Base-by-base conservation (phyloP, 2,888 invertebrate genomes). In the Orchestes rusci region DNA sequence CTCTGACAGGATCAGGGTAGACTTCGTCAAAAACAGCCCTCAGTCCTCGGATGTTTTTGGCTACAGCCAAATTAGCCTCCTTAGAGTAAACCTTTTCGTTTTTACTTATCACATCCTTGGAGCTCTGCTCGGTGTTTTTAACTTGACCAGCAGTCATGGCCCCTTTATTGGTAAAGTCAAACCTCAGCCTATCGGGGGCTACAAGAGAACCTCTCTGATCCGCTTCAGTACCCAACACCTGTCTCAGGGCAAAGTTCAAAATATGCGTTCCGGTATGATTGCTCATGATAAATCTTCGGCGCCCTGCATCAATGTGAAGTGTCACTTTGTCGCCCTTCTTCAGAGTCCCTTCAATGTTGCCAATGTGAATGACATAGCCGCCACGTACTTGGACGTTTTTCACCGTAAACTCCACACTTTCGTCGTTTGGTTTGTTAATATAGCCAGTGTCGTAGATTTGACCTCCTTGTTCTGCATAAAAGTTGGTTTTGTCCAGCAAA, bases 401-500 rank as follows among this genome's bases (percentile, higher is more conserved):
- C 1, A 99, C 90, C 12, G 85, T 77, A 66, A 99, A 86, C 72
- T 96, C 96, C 8, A 84, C 84, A 66, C 80, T 84, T 63, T 92
- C 91, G 65, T 92, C 90, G 44, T 75, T 77, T 4, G 74, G 65
- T 72, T 91, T 92, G 0, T 83, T 82, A 66, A 95, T 16, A 18
- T 33, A 29, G 16, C 99, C 99, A 62, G 90, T 89, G 66, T 99
- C 99, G 66, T 80, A 95, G 59, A 93, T 95, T 72, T 99, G 99
- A 10, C 99, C 99, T 50, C 99, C 99, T 70, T 96, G 93, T 70
- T 99, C 99, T 1, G 99, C 96, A 70, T 99, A 99, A 70, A 99
- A 99, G 67, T 78, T 86, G 0, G 97, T 99, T 59, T 75, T 77
- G 66, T 99, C 91, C 47, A 99, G 72, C 52, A 99, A 72, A 42